Base-by-base conservation (phyloP, 1,140 invertebrate genomes). In the Leucophenga varia region DNA sequence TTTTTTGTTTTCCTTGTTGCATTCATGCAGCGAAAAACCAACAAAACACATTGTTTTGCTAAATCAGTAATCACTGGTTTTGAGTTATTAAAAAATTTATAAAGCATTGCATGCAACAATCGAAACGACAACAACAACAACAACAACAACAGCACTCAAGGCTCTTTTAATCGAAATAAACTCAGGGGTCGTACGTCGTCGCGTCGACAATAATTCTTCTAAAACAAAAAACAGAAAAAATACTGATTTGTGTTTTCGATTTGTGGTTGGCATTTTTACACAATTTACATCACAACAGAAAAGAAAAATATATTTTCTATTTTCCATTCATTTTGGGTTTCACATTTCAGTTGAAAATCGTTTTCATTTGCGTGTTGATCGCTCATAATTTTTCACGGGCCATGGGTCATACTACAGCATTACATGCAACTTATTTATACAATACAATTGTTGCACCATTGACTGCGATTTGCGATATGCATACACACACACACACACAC, bases 21-120 rank as follows among this genome's bases (percentile, higher is more conserved):
- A 6, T 3, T 3, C 4, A 36, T 35, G 34, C 25, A 13, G 34
- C 12, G 3, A 34, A 52, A 68, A 67, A 67, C 55, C 59, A 44
- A 67, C 63, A 67, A 67, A 67, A n/a, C 63, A 67, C 64, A 68
- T 67, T 67, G 63, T 67, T n/a, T n/a, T 51, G 59, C 54, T 68
- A 68, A 67, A 67, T 65, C 63, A 63, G 50, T 67, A 63, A 67
- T 25, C 22, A 25, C 22, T 10, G 22, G 5, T 25, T 25, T 25
- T 25, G 22, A 10, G n/a, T n/a, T 10, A 25, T 25, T 25, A 25
- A 25, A 25, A 25, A 25, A 25, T 25, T 25, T 25, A 25, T 10
- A 25, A 25, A 25, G 5, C 5, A 25, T 6, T 25, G 10, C 22
- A 25, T 10, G 5, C 22, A 25, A n/a, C n/a, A n/a, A n/a, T n/a